Evolutionary conservation across 2,113 vertebrate genomes (phyloP).

Genomic region (Oreocharis arfaki): DNA sequence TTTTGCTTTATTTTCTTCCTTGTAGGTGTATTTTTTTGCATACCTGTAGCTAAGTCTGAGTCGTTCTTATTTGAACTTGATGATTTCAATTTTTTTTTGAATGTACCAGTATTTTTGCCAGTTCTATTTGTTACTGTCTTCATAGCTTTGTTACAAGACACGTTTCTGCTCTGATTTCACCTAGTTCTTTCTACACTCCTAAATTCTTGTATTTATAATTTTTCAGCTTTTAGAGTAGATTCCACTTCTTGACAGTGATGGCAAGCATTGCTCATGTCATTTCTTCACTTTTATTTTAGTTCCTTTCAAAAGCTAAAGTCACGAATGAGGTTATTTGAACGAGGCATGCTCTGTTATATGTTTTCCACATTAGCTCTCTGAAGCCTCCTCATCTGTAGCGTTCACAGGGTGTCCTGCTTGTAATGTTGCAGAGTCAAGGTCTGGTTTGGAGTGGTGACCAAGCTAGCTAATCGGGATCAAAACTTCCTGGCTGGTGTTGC

Average conservation of each 20-base stretch:
- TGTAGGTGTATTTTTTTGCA: background rate
- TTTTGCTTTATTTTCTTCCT: background rate
- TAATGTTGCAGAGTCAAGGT: fast-evolving
- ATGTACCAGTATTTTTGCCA: background rate
- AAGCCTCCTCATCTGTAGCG: fast-evolving
- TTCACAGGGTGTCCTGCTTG: background rate
- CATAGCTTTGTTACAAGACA: background rate
- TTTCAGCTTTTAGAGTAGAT: background rate
- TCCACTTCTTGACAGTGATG: background rate
- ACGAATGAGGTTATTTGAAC: background rate
- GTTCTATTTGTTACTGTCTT: background rate
- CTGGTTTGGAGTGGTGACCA: background rate
- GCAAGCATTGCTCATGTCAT: background rate
- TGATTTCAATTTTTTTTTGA: background rate
- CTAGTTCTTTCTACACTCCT: background rate
- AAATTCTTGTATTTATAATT: background rate
- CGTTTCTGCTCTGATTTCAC: background rate
- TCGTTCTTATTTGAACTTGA: background rate
- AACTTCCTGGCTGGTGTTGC: background rate
- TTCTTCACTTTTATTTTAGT: background rate
- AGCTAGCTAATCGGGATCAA: background rate
- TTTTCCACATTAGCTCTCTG: fast-evolving
- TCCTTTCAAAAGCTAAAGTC: background rate
- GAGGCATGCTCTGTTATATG: background rate
- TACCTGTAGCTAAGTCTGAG: background rate